phyloP scores from a whole-genome alignment of 2,797 vertebrate species.

The Dicrostonyx torquatus region DNA sequence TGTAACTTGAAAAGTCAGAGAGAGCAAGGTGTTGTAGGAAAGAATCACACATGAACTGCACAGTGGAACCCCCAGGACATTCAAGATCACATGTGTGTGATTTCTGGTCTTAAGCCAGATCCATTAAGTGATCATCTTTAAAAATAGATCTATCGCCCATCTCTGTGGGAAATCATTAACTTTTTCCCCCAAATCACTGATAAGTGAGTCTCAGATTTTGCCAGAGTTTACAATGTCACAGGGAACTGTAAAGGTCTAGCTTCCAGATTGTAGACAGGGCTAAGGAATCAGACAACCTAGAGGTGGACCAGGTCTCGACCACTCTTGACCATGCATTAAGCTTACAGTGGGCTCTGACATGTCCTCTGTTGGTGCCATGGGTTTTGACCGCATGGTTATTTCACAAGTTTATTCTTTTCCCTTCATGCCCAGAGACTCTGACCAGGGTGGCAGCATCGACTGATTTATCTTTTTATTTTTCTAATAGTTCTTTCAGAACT shows the following conservation, averaged over 20 bases:
- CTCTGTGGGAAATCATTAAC: not conserved
- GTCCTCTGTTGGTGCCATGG: not conserved
- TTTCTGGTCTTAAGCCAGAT: not conserved
- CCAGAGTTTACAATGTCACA: not conserved
- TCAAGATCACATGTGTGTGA: not conserved
- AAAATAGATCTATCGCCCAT: not conserved
- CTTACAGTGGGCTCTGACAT: not conserved
- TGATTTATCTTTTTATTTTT: not conserved
- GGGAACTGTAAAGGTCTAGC: not conserved
- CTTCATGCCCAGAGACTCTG: not conserved
- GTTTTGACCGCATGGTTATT: not conserved
- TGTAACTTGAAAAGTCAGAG: not conserved
- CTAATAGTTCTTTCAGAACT: not conserved
- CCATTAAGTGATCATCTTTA: not conserved
- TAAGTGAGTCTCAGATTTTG: not conserved
- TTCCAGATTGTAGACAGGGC: not conserved
- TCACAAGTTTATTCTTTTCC: not conserved
- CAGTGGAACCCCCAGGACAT: not conserved
- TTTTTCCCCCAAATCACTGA: not conserved
- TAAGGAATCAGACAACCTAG: not conserved
- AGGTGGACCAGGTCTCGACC: not conserved
- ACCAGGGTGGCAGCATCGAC: not conserved
- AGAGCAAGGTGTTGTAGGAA: rapidly evolving
- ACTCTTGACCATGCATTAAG: not conserved
- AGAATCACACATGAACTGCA: too few relatives aligned